These are phyloP conservation scores for Lycorma delicatula DNA, from an alignment of 1,140 invertebrate genomes.

Conservation along the genomic window DNA sequence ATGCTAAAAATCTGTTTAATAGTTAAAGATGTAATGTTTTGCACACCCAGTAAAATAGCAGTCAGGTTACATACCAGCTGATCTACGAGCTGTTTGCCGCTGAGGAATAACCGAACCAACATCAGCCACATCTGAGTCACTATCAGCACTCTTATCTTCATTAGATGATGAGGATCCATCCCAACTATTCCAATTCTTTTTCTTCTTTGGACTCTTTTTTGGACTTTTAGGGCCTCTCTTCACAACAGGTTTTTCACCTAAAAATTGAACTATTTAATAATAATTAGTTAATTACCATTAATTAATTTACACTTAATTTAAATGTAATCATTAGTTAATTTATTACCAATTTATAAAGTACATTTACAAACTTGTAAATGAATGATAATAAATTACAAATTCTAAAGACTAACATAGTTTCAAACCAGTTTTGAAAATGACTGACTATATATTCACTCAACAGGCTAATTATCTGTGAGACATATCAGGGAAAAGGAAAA, in stretches of 20 bases:
- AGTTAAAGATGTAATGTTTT: not conserved
- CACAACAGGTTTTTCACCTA: not conserved
- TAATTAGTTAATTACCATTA: constrained; percentile 5
- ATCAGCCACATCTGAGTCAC: constrained; percentile 1
- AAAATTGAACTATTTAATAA: too few species aligned
- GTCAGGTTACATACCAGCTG: constrained; percentile 6
- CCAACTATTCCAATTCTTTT: not conserved
- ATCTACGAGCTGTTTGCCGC: constrained; percentile 17
- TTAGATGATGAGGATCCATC: too few species aligned
- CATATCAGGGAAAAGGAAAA: too few species aligned
- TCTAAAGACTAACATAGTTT: too few species aligned
- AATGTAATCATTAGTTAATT: not conserved
- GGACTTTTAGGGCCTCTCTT: not conserved
- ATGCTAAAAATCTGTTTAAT: not conserved
- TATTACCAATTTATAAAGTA: not conserved
- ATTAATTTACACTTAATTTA: constrained; percentile 1
- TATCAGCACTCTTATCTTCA: not conserved
- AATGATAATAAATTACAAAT: not conserved
- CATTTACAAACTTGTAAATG: not conserved
- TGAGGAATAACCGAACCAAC: not conserved
- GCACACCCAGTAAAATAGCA: not conserved
- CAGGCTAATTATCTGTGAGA: too few species aligned
- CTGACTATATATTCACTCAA: too few species aligned
- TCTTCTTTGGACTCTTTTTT: constrained; percentile 22
- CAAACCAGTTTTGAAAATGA: too few species aligned